Evolutionary conservation across 2,888 invertebrate species (phyloP).

Genomic region (Cantharis rustica): DNA sequence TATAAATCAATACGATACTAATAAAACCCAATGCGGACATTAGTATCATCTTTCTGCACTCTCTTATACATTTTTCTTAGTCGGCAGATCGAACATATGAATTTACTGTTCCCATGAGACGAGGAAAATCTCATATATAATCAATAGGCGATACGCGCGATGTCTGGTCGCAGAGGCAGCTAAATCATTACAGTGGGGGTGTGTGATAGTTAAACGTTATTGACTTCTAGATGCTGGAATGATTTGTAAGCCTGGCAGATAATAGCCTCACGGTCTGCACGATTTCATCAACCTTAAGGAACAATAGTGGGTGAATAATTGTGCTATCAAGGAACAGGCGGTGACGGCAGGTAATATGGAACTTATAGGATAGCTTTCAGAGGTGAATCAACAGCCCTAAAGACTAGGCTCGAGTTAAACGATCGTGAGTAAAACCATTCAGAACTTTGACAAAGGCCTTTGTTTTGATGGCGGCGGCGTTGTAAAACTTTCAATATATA

Average conservation of each 20-base stretch:
- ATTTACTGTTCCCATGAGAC: slow-evolving; percentile 39
- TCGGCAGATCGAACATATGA: slow-evolving; percentile 34
- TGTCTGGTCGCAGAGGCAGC: slow-evolving; percentile 47
- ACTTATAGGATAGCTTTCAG: slow-evolving; percentile 17
- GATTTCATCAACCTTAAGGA: slow-evolving; percentile 47
- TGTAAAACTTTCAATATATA: slow-evolving; percentile 20
- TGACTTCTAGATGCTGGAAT: slow-evolving; percentile 48
- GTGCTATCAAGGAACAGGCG: slow-evolving; percentile 42
- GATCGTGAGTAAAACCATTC: slow-evolving; percentile 31
- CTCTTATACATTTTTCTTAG: slow-evolving; percentile 29
- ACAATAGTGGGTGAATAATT: slow-evolving; percentile 47
- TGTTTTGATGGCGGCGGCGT: slow-evolving; percentile 17
- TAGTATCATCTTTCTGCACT: slow-evolving; percentile 47
- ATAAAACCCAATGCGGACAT: slow-evolving; percentile 43
- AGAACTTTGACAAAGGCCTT: slow-evolving; percentile 28
- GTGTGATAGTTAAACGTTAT: slow-evolving; percentile 53
- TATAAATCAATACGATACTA: slow-evolving; percentile 35
- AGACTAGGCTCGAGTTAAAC: slow-evolving; percentile 29
- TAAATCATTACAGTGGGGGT: slow-evolving; percentile 49
- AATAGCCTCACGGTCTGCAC: slow-evolving; percentile 42
- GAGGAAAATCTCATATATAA: slow-evolving; percentile 40
- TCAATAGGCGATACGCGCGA: slow-evolving; percentile 47
- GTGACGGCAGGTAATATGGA: slow-evolving; percentile 36
- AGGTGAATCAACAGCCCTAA: slow-evolving; percentile 21
- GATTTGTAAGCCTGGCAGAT: slow-evolving; percentile 48